phyloP scores from a whole-genome alignment of 2,113 vertebrate genomes.

The Periophthalmus modestus region DNA sequence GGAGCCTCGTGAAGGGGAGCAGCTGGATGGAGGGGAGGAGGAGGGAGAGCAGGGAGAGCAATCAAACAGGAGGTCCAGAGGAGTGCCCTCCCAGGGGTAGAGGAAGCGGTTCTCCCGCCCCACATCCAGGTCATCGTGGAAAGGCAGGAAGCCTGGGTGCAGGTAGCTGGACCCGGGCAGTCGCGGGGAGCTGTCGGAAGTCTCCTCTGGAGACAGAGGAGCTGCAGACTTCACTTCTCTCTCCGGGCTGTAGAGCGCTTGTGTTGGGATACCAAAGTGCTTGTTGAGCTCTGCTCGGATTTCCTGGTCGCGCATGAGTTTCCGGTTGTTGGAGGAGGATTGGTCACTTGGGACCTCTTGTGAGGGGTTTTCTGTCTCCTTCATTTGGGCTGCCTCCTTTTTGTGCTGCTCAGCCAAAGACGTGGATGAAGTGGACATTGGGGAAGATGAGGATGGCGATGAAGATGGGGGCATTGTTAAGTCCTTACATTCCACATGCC shows the following conservation, averaged over 20 bases:
- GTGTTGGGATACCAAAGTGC: conserved; percentile 93
- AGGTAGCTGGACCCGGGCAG: conserved; percentile 89
- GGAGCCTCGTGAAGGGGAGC: conserved; percentile 92
- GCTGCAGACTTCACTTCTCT: conserved; percentile 50
- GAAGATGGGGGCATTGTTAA: conserved; percentile 77
- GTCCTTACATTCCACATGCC: conserved; percentile 88
- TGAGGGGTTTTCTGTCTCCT: conserved; percentile 64
- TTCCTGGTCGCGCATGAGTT: conserved; percentile 93
- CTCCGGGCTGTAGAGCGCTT: conserved; percentile 79
- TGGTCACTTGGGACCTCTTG: conserved; percentile 67
- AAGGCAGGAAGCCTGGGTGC: conserved; percentile 88
- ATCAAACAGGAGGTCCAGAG: conserved; percentile 91
- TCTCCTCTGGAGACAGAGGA: conserved; percentile 70
- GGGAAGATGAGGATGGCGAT: conserved; percentile 62
- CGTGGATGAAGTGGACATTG: conserved; percentile 73
- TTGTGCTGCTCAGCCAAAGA: conserved; percentile 80
- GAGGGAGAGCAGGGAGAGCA: conserved; percentile 90
- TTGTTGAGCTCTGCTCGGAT: conserved; percentile 98
- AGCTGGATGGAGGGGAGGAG: conserved; percentile 91
- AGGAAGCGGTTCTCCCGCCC: conserved; percentile 87
- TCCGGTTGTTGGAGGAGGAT: conserved; percentile 76
- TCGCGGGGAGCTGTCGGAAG: conserved; percentile 80
- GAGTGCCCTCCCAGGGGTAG: conserved; percentile 92
- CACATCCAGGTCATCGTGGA: conserved; percentile 84
- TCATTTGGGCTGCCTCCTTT: conserved; percentile 76